Base-by-base conservation (phyloP, 1,140 invertebrate genomes). In the Sinonovacula constricta region DNA sequence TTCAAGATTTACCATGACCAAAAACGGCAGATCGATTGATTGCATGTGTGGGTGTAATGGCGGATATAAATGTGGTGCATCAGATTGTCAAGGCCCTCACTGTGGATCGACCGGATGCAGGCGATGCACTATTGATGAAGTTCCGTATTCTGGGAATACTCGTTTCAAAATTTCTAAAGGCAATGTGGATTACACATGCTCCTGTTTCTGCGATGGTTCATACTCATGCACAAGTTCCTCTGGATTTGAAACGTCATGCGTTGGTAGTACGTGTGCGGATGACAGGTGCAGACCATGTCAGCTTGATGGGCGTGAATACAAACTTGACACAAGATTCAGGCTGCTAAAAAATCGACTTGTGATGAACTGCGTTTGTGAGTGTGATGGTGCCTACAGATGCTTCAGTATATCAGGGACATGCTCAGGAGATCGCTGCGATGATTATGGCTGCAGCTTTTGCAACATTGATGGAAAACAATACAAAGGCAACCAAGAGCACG, bases 141-240 rank as follows among this genome's bases (percentile, higher is more conserved):
- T 68, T n/a, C 78, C 80, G 1, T 87, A 77, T 60, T 49, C 59
- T 14, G 83, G 83, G 7, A 82, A 86, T 39, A 77, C 79, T 0
- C 53, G 80, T 22, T 87, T 87, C 70, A 76, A 71, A n/a, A 74
- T 81, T 22, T 57, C 18, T 15, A 79, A 82, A 24, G 80, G 71
- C 15, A 84, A 81, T 49, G 54, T 60, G 2, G 70, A 83, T 15
- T 80, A 79, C 69, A 36, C 65, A 14, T 87, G 86, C 24, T 63
- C 76, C n/a, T 87, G 86, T 53, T 75, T 63, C 67, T 86, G 86
- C 60, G 82, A 87, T 62, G 86, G 86, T 7, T 80, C 81, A 4
- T 81, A 83, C 69, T 65, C 51, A 45, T 87, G 86, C 31, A 70
- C 53, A 33, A 69, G 69, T 49, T 59, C 53, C 15, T 65, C 62